Conservation (phyloP, 2,888 invertebrate genomes). For the Drosophila sordidula region DNA sequence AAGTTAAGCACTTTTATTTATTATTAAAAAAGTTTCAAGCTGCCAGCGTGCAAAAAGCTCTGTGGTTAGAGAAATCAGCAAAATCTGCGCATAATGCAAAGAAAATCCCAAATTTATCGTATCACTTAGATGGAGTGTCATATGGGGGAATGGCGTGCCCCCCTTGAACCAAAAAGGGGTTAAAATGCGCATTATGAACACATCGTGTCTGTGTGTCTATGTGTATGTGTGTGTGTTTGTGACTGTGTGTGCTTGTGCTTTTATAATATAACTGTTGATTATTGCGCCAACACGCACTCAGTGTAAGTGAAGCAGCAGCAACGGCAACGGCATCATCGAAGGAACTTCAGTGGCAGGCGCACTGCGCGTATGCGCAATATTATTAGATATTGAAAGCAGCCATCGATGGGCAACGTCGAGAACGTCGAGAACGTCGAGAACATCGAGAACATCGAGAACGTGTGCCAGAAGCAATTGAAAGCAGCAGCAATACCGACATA, state of each 20-base stretch:
- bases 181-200: constrained; percentile 69
- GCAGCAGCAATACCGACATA: constrained; percentile 69
- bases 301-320: constrained; percentile 59
- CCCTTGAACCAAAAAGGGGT: constrained; percentile 62
- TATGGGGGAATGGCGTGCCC: constrained; percentile 41
- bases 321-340: constrained; percentile 11
- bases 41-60: constrained; percentile 32
- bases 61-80: constrained; percentile 48
- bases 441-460: constrained; percentile 17
- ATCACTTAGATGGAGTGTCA: constrained; percentile 75
- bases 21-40: constrained; percentile 80
- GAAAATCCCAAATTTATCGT: constrained; percentile 79
- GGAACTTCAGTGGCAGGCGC: constrained; percentile 37
- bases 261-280: constrained; percentile 80
- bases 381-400: constrained; percentile 79
- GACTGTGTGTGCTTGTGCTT: constrained; percentile 58
- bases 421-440: constrained; percentile 14
- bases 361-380: constrained; percentile 76
- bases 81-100: constrained; percentile 78
- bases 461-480: constrained; percentile 69
- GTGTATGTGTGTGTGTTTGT: constrained; percentile 19
- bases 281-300: constrained; percentile 80
- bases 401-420: constrained; percentile 61
- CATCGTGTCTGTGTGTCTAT: constrained; percentile 17
- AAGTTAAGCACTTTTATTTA: constrained; percentile 82